Evolutionary conservation across 2,113 vertebrate species (phyloP), one percentile per base, ranked within the genome.

Genomic region (Chlorodrepanis virens): DNA sequence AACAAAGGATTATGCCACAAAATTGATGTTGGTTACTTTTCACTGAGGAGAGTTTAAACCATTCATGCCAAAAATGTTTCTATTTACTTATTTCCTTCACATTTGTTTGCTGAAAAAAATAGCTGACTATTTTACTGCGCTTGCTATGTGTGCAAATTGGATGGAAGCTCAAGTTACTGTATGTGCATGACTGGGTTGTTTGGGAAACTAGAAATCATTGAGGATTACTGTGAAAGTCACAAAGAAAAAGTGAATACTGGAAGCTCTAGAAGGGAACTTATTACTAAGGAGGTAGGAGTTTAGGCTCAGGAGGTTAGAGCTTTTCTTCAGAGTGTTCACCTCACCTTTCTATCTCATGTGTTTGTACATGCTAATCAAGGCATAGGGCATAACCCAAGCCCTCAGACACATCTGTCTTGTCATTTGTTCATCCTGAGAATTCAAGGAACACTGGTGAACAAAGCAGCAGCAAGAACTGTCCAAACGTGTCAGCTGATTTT

Each of bases 101-200:
- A 2, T 53, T 68, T 42, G 0, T 75, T 72, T 50, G 12, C 14
- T 57, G n/a, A 27, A 74, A 85, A 33, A 52, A 11, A 3, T 24
- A 65, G 28, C 28, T 92, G 47, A 77, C 27, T 44, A 53, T 57
- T 63, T 12, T 67, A 12, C 5, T 24, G 12, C 27, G 12, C 19
- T 83, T 85, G 8, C 20, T 27, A 7, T 9, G 8, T 45, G 12
- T 4, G 3, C 12, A 77, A 33, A 59, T 10, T 2, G 2, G 21
- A 19, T 44, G 47, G 33, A 17, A 40, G 12, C 54, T 82, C 11
- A 18, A 8, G 24, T 59, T 64, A 27, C 11, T 64, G 10, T 9
- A 12, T 1, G 2, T 40, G 19, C 18, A 12, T 2, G 3, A 9
- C 45, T 61, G 25, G 27, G 7, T 33, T 72, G 1, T 53, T 28